Percentiles rank a stretch among this genome's conserved stretches.
phyloP scores from a whole-genome alignment of 2,888 invertebrate genomes.

The Andrena fulva region DNA sequence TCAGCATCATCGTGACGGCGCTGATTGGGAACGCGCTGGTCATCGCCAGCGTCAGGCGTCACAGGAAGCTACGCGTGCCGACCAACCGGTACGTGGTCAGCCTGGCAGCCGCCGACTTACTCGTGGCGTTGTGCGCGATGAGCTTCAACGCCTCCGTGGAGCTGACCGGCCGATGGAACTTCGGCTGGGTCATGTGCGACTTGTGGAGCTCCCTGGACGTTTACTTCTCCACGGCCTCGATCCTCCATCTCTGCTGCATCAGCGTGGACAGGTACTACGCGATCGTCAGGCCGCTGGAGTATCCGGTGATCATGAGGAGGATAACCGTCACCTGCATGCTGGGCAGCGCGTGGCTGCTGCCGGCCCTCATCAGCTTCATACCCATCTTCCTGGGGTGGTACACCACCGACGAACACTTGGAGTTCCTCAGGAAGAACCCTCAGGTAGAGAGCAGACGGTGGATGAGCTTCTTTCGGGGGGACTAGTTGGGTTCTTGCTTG shows the following conservation, averaged over 20 bases:
- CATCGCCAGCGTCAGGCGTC: conserved; percentile 93
- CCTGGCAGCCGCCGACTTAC: conserved; percentile 96
- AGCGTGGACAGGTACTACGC: conserved; percentile 96
- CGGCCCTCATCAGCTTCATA: conserved; percentile 88
- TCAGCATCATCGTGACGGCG: conserved; percentile 94
- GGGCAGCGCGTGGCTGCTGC: conserved; percentile 87
- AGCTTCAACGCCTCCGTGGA: conserved; percentile 96
- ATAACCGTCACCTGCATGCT: conserved; percentile 88
- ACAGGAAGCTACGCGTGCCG: conserved; percentile 93
- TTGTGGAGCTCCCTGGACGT: conserved; percentile 97
- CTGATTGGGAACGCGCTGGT: conserved; percentile 96
- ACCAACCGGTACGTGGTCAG: conserved; percentile 99
- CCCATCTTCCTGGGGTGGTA: conserved; percentile 90
- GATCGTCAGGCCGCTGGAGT: conserved; percentile 95
- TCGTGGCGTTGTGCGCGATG: conserved; percentile 96
- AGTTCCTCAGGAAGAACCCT: conserved; percentile 88
- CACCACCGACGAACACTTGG: conserved; percentile 88
- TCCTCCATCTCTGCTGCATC: conserved; percentile 97
- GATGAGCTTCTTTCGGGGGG: not conserved
- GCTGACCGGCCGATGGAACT: conserved; percentile 94
- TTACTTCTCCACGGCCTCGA: conserved; percentile 96
- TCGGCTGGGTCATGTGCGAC: conserved; percentile 96
- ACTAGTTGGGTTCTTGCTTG: not conserved
- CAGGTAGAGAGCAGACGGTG: conserved; percentile 84
- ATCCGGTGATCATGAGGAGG: conserved; percentile 96